Base-by-base conservation (phyloP, 2,113 vertebrate species). In the Paramisgurnus dabryanus region DNA sequence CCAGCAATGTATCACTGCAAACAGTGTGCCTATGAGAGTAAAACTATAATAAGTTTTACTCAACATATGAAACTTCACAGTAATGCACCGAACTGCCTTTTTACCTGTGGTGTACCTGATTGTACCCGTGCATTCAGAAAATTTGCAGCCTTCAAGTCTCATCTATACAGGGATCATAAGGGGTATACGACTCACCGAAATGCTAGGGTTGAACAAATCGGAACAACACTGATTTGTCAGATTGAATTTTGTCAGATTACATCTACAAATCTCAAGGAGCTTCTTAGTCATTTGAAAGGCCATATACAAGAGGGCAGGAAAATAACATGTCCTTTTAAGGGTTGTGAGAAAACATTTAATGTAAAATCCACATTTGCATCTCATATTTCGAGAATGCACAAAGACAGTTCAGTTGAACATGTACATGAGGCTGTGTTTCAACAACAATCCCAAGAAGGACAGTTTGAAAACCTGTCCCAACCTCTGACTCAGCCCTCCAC, bases 121-220 rank as follows among this genome's bases (percentile, higher is more conserved):
- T 72, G 69, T 57, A 13, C 69, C 27, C 49, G 22, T 18, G 53
- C 49, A 53, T 72, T 72, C 39, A 57, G 22, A 12, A 72, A 57
- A 50, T 57, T 72, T 9, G 8, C 15, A 34, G 69, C 69, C 39
- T 72, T 72, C 53, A 72, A 72, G 39, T 57, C 18, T 72, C 69
- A 72, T 57, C 39, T 55, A 8, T 41, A 77, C 3, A 77, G 63
- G 5, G 63, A 50, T 76, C 74, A 64, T 12, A 65, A 55, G 45
- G 13, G 49, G n/a, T 34, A 11, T 78, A 27, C 15, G 27, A 40
- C 22, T 65, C 12, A 7, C 6, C 27, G 11, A 13, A 10, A 49
- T 18, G 47, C 67, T 41, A 7, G 49, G 4, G 8, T 65, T n/a
- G 5, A 65, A 8, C 15, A 17, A 12, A 50, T 7, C 45, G 43